Evolutionary conservation across 1,140 invertebrate species (phyloP), one percentile per base, ranked within the genome.

Genomic region (Macrobrachium rosenbergii): DNA sequence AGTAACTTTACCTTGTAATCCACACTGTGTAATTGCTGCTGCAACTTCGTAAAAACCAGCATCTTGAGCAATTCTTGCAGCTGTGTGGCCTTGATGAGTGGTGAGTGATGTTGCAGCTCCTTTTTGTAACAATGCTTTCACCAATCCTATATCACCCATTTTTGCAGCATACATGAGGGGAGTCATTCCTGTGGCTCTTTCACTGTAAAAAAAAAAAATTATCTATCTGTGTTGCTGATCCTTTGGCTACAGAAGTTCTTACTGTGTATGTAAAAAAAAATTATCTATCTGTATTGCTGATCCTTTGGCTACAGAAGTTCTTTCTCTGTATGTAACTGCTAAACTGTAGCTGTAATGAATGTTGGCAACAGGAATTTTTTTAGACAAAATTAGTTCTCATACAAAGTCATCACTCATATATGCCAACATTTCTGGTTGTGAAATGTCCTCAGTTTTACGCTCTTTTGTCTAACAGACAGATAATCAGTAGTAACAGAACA

Each of bases 151-250:
- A 90, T 93, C 93, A 17, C 93, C 93, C 81, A 92, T 92, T 87
- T 92, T 93, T 83, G 92, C 91, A 2, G 93, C 93, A 91, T 93
- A 93, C 93, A 94, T 93, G 37, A 94, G 90, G 0, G 93, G 92
- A 7, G 93, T 93, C 93, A 93, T 93, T 7, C 93, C 92, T 16
- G 62, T 88, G 67, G 88, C 82, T 37, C 88, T 89, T 83, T 90
- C 90, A 59, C 83, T 90, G 81, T 16, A 88, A 73, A 3, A 72
- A 23, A 72, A 14, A 72, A 2, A 14, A 72, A n/a, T 28, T 37
- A 2, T 37, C 3, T 37, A 37, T 37, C 28, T 37, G 28, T 37
- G 3, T 37, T 37, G 28, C 3, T 37, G 3, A 37, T 37, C 28
- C 28, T 37, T 37, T 37, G 28, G 28, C 28, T 3, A 37, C 28